These are phyloP conservation scores for Lasioglossum lativentre DNA, from an alignment of 2,888 invertebrate genomes.

Conservation along the genomic window DNA sequence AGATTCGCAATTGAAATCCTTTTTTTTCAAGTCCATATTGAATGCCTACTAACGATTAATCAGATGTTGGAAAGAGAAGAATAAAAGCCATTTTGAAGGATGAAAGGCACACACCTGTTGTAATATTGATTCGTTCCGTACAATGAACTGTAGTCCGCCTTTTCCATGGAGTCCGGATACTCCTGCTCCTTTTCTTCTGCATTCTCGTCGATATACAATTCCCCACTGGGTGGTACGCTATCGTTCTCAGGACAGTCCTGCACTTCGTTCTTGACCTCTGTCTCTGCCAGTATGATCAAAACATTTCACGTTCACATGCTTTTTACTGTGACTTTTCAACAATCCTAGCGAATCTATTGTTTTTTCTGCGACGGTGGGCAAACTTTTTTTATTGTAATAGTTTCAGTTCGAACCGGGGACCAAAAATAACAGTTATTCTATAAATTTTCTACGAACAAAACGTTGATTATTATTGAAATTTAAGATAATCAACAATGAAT, in stretches of 20 bases:
- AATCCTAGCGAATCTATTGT: neutral
- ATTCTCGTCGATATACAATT: constrained; percentile 83
- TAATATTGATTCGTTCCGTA: constrained; percentile 82
- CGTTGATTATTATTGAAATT: no score
- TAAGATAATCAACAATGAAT: no score
- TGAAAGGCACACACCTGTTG: constrained; percentile 75
- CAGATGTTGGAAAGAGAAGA: neutral
- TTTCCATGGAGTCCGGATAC: constrained; percentile 83
- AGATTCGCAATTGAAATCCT: no score
- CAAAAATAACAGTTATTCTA: no score
- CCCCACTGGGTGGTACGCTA: constrained; percentile 81
- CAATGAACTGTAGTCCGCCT: constrained; percentile 81
- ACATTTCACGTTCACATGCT: constrained; percentile 29
- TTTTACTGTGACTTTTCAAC: constrained; percentile 2
- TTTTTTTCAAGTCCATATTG: no score
- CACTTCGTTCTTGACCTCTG: constrained; percentile 83
- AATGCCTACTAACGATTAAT: neutral
- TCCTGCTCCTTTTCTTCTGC: constrained; percentile 83
- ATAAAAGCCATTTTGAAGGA: neutral
- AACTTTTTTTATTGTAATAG: neutral
- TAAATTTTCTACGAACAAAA: no score
- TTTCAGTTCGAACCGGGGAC: neutral
- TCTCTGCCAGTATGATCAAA: constrained; percentile 72
- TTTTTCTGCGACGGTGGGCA: neutral
- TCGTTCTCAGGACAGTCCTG: constrained; percentile 83